phyloP scores from a whole-genome alignment of 2,888 invertebrate species.

The Vesta saturnalis region DNA sequence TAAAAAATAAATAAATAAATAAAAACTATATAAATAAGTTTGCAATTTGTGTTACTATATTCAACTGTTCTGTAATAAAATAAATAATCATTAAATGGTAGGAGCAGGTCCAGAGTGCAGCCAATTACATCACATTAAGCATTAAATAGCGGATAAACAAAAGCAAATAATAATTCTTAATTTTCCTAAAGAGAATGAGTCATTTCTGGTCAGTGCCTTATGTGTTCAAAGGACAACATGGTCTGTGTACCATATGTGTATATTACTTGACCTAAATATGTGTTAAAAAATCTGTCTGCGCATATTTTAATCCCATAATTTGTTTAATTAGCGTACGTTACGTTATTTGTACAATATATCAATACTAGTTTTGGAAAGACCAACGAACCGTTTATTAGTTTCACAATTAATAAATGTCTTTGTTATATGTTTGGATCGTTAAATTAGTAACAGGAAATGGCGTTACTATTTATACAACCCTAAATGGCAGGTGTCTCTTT shows the following conservation, averaged over 20 bases:
- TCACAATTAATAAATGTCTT: background rate
- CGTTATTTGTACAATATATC: background rate
- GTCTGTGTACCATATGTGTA: constrained; percentile 24
- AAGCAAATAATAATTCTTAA: constrained; percentile 4
- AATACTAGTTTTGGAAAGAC: background rate
- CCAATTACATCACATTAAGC: background rate
- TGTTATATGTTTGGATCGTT: constrained; percentile 14
- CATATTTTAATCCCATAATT: background rate
- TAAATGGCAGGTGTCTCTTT: constrained; percentile 20
- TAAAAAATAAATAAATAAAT: too few species aligned
- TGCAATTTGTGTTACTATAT: too few species aligned
- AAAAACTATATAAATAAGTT: too few species aligned
- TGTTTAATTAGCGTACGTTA: background rate
- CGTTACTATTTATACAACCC: constrained; percentile 28
- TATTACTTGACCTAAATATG: constrained; percentile 34
- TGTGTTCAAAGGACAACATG: constrained; percentile 35
- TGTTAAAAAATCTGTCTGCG: background rate
- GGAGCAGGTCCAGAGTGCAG: too few species aligned
- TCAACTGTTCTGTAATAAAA: too few species aligned
- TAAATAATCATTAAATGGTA: too few species aligned
- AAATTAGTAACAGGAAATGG: constrained; percentile 25
- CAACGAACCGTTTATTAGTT: background rate
- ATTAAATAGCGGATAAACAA: constrained; percentile 11
- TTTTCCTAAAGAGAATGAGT: constrained; percentile 24
- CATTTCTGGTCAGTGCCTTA: constrained; percentile 36